Evolutionary conservation across 2,113 vertebrate species (phyloP), one percentile per base, ranked within the genome.

Genomic region (Oxygymnocypris stewartii): DNA sequence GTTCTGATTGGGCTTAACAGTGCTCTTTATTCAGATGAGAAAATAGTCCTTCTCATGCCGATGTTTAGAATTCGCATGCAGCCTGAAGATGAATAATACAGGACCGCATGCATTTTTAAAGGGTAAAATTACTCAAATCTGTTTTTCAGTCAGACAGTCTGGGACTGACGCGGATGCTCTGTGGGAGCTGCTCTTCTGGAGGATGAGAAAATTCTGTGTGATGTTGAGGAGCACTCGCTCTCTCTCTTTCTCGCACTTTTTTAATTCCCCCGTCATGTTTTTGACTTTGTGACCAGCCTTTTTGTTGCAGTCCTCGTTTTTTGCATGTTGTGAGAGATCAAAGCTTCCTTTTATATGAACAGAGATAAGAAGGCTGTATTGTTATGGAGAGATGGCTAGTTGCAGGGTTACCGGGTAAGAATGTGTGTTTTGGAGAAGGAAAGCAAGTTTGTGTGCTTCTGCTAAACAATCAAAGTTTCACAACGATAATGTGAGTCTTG

Each of bases 231-330:
- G 88, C 57, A 79, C 51, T 76, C 75, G 25, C 77, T 37, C 47
- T 11, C 79, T 69, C 28, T 28, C 20, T 87, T 84, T 76, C 91
- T 80, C 74, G n/a, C 14, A 63, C 91, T 28, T 54, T 78, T 80
- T 67, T 35, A 37, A 42, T 63, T 71, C 85, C 51, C 49, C 40
- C 42, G 12, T 87, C 86, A 89, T 92, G 84, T 94, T 89, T 95
- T 92, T 93, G 91, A 92, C 90, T 92, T 93, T 95, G 87, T 91
- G 92, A 93, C 93, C 91, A 84, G 79, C 87, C 86, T 85, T 92
- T 93, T 94, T 95, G 89, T 94, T 92, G 90, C 87, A 87, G 88
- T 84, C 35, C 75, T 84, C 88, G 84, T 1, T 91, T 90, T 93
- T 92, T 92, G 90, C 90, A 90, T 93, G 90, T 93, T 91, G 90